Evolutionary conservation across 2,797 vertebrate species (phyloP), one percentile per base, ranked within the genome.

Genomic region (Prionace glauca): DNA sequence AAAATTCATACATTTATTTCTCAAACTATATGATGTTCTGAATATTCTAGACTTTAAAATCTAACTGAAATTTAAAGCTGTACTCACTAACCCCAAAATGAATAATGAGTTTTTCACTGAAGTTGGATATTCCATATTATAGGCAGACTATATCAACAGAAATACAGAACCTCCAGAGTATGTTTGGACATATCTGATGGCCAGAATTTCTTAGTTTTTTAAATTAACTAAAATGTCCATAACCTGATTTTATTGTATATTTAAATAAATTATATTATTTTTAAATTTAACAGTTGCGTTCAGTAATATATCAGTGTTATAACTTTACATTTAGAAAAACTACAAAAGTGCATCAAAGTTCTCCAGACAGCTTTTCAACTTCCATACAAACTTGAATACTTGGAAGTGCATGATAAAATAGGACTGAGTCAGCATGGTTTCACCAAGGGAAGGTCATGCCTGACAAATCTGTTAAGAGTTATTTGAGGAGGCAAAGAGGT

Each of bases 201-300:
- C 14, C 41, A 45, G 22, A 94, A 74, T 72, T 94, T 41, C 3
- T 50, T 72, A 50, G 11, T 71, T n/a, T n/a, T 65, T 71, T 29
- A 32, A 72, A 24, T 74, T 72, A 24, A 36, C 67, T 94, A 72
- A 50, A 71, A 94, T 50, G 67, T 41, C 24, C 41, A 26, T 41
- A 29, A 90, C 12, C 24, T 94, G n/a, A 50, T 72, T 50, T 94
- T 74, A 45, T 74, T 72, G 69, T 94, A 94, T 56, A 94, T 94
- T 72, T 29, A 45, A 94, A 94, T 72, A 94, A 94, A 94, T 45
- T 26, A 91, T 72, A 94, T 94, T 29, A 50, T 94, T 94, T 77
- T 94, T 72, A 74, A 94, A 94, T 71, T n/a, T 29, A 94, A 72
- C 4, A 8, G 29, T 11, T 72, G 10, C 29, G 32, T 45, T 50